Evolutionary conservation across 2,113 vertebrate species (phyloP).

Genomic region (Cichladusa arquata): DNA sequence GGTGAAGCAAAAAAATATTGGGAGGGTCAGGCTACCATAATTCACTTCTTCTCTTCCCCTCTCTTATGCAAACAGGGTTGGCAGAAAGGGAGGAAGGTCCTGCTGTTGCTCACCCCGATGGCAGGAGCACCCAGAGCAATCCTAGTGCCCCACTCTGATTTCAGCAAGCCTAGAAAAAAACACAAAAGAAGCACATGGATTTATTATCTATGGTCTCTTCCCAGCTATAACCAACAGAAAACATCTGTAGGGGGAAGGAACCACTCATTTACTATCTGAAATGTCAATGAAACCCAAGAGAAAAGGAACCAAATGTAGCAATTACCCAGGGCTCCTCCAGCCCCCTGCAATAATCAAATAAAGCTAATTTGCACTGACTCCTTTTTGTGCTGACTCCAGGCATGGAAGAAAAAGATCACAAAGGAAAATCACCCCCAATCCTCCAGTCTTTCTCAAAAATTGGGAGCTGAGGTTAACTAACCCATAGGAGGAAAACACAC

Average conservation of each 20-base stretch:
- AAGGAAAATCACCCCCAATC: neutral
- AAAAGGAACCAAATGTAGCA: neutral
- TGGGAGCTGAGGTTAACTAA: neutral
- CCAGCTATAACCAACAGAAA: constrained; percentile 49
- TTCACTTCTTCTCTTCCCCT: neutral
- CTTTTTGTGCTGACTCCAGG: neutral
- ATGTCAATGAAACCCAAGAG: constrained; percentile 33
- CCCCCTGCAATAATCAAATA: neutral
- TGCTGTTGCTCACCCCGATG: fast-evolving
- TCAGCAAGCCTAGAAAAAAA: neutral
- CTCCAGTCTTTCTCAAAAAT: neutral
- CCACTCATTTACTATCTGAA: constrained; percentile 17
- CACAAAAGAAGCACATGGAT: neutral
- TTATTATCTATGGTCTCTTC: constrained; percentile 13
- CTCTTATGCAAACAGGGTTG: too few species aligned
- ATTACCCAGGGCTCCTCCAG: neutral
- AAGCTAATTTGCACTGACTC: neutral
- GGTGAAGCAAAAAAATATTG: neutral
- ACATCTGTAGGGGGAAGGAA: constrained; percentile 32
- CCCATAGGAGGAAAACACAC: neutral
- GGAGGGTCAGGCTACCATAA: neutral
- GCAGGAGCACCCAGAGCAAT: neutral
- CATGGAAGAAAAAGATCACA: neutral
- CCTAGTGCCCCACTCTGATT: neutral
- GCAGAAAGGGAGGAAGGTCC: neutral